Base-by-base conservation (phyloP, 1,140 invertebrate genomes). In the Lutraria rhynchaena region DNA sequence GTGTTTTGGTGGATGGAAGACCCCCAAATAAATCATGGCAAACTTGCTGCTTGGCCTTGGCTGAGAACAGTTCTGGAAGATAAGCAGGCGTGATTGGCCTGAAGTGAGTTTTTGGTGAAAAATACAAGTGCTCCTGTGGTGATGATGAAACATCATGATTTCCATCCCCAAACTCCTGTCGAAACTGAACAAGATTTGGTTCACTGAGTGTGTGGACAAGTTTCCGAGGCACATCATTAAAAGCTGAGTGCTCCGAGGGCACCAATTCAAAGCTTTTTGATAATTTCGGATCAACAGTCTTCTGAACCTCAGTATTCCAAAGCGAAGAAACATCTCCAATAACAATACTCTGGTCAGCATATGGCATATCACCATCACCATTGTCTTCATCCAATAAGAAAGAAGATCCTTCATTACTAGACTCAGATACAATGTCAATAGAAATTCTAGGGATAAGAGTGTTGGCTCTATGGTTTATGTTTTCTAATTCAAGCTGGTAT, bases 41-140 rank as follows among this genome's bases (percentile, higher is more conserved):
- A 33, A 77, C 44, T 17, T 70, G 53, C 33, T 71, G 70, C 41
- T 77, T 65, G 13, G 31, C n/a, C 29, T 57, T 78, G 1, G 55
- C 24, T 3, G 44, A 35, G 24, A 19, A 69, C 76, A 80, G 15
- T 44, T 81, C 78, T 61, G 83, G 83, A 37, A 75, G 58, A 51
- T 71, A 75, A 33, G 80, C 84, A n/a, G 85, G 84, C 11, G 87
- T 87, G 29, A 89, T 89, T 13, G 88, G 88, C 53, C 86, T 81
- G 71, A 89, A 89, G 65, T 89, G 88, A 13, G 88, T 89, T 44
- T 88, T 86, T 29, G 84, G 82, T n/a, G 88, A 89, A 46, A 88
- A 87, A 46, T 85, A 88, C 24, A 89, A 61, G 63, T 87, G 85
- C 73, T 89, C 88, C 63, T 74, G 24, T 46, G 82, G 82, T 41